A percentile compares a stretch with the other conserved stretches of the same genome.
phyloP scores from a whole-genome alignment of 1,140 invertebrate species.

The Dinoponera quadriceps region DNA sequence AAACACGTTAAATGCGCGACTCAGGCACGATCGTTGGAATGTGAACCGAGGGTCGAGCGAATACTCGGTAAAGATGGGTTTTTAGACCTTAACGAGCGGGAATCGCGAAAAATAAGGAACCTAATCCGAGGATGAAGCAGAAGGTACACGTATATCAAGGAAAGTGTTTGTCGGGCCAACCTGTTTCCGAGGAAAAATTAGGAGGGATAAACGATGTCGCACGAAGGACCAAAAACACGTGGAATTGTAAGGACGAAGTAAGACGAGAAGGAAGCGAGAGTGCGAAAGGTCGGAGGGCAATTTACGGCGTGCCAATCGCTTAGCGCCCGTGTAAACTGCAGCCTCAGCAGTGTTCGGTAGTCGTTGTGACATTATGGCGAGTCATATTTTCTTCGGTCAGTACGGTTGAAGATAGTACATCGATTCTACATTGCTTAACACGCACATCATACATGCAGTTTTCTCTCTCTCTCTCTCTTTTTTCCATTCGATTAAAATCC shows the following conservation, averaged over 20 bases:
- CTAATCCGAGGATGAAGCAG: background rate
- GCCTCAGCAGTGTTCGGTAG: slow-evolving; percentile 69
- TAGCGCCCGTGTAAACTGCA: slow-evolving; percentile 60
- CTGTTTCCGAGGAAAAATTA: slow-evolving; percentile 35
- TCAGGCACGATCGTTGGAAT: background rate
- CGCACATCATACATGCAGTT: background rate
- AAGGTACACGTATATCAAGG: background rate
- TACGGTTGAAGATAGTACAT: background rate
- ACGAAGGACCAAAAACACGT: slow-evolving; percentile 9
- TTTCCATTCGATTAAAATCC: slow-evolving; percentile 5
- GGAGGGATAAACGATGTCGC: slow-evolving; percentile 24
- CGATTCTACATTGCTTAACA: background rate
- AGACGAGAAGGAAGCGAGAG: background rate
- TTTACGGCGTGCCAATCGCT: slow-evolving; percentile 52
- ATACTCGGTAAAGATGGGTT: background rate
- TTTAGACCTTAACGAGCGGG: slow-evolving; percentile 4
- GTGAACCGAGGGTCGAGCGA: background rate
- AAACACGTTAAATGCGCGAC: slow-evolving; percentile 2
- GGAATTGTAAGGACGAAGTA: background rate
- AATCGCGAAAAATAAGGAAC: background rate
- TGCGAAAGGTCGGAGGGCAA: slow-evolving; percentile 33
- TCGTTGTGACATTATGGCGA: slow-evolving; percentile 67
- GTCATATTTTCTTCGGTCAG: slow-evolving; percentile 32
- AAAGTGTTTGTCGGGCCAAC: slow-evolving; percentile 34
- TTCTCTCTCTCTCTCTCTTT: background rate